Base-by-base conservation (phyloP, 1,140 invertebrate genomes). In the Panonychus citri region DNA sequence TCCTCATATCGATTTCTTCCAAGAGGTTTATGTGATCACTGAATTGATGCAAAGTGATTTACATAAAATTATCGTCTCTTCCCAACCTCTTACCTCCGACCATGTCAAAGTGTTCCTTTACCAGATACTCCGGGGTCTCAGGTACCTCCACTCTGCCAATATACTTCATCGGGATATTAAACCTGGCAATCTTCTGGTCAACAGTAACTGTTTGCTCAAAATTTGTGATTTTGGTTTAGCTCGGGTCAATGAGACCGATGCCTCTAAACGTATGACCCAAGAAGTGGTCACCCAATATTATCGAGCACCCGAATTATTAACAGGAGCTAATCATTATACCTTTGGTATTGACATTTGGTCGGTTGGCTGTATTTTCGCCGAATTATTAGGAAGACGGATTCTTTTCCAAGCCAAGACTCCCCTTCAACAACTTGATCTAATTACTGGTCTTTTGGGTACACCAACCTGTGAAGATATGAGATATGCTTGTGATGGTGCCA, bases 91-190 rank as follows among this genome's bases (percentile, higher is more conserved):
- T 54, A 93, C 90, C 63, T 80, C 88, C 54, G 93, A 98, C 75
- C 94, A 99, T 77, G 94, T 98, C 71, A 98, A 99, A 81, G 89
- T 99, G 71, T 99, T 99, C 80, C 84, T 98, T 60, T 99, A 99
- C 74, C 94, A 99, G 77, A 97, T 98, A 71, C 80, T 98, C 64
- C 80, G 94, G 78, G 94, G 88, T 86, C 76, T 97, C 61, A 96
- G 97, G 72, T 98, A 97, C 76, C 76, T 97, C 60, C 93, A 97
- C 74, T 95, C 91, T 53, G 89, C 93, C 25, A 78, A 85, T 66
- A 95, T 98, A 68, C 76, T 98, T 49, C 94, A 98, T 74, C 78
- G 94, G 67, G 94, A 98, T 72, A 96, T 98, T 65, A 98, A 98
- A 69, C 93, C 93, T n/a, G 91, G 91, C 57, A 97, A 97, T 72